Percentiles rank a stretch among this genome's conserved stretches.
Evolutionary conservation across 2,113 vertebrate genomes (phyloP).

Genomic region (Myotis lucifugus): DNA sequence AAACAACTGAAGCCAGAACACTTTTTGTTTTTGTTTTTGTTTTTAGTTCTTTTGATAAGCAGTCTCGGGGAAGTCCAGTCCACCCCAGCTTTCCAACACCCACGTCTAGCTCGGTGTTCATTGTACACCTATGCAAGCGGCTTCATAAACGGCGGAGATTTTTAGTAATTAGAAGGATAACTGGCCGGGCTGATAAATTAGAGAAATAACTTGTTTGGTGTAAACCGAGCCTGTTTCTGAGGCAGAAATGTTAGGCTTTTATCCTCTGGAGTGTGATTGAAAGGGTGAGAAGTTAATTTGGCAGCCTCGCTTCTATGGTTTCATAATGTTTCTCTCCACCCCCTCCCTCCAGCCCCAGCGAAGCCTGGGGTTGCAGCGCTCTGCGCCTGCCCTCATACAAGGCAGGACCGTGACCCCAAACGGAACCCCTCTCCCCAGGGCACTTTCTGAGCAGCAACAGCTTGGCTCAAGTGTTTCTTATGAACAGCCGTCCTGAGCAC

Average conservation of each 20-base stretch:
- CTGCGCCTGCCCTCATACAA: constrained; percentile 91
- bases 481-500: constrained; percentile 91
- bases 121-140: constrained; percentile 56
- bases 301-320: constrained; percentile 98
- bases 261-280: constrained; percentile 99
- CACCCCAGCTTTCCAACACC: neutral
- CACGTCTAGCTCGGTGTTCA: constrained; percentile 12
- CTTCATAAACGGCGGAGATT: constrained; percentile 71
- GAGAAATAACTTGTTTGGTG: constrained; percentile 88
- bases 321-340: constrained; percentile 94
- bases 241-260: constrained; percentile 92
- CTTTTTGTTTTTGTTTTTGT: neutral
- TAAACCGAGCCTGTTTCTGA: constrained; percentile 90
- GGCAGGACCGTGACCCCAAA: constrained; percentile 96
- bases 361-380: constrained; percentile 85
- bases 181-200: constrained; percentile 86
- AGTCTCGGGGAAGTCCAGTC: neutral
- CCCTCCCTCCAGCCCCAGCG: constrained; percentile 84
- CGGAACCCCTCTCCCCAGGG: constrained; percentile 98
- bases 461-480: constrained; percentile 99
- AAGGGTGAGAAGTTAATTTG: constrained; percentile 99
- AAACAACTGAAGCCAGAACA: neutral
- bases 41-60: constrained; percentile 44
- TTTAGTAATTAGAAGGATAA: constrained; percentile 83
- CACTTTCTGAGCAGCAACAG: constrained; percentile 99